Base-by-base conservation (phyloP, 1,140 invertebrate species). In the Copidosoma floridanum region DNA sequence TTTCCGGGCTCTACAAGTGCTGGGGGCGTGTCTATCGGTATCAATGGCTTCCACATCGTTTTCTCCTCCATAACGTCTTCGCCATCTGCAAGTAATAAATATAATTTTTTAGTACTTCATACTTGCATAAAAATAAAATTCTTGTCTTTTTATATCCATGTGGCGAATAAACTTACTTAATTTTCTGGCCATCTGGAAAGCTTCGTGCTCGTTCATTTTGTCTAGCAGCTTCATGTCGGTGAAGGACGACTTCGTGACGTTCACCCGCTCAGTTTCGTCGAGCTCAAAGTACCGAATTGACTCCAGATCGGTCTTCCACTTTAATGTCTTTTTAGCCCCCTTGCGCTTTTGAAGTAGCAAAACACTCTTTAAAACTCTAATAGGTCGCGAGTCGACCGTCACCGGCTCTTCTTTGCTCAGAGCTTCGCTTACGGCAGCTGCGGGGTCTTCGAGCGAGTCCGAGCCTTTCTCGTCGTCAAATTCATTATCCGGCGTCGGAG, bases 261-360 rank as follows among this genome's bases (percentile, higher is more conserved):
- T 97, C 1, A 95, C 92, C 71, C 94, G 85, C 81, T 97, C 94
- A 3, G 89, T 95, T 80, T 96, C 94, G 79, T 97, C 94, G 40
- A 96, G 75, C 75, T 96, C 93, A 76, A 98, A 98, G 71, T 89
- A 95, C 66, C 88, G 86, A 40, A 94, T 83, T 63, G 91, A 86
- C 69, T 90, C 88, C 16, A 97, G 79, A 51, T 94, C 87, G 8
- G 85, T 83, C 69, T 89, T 89, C 93, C 94, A 98, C 57, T 82
- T 86, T 2, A 98, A 87, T 65, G 82, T 84, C 75, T 95, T 93
- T 69, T 94, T 94, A 0, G 88, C 86, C 2, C 88, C 88, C 73
- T 86, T 88, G 63, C 83, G 80, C 68, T 88, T 88, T 59, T 89
- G 85, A 62, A 86, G 82, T 41, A 87, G 79, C 8, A 91, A 77